A percentile compares a stretch with the other conserved stretches of the same genome.
phyloP scores from a whole-genome alignment of 2,113 vertebrate genomes.

The Lipophrys pholis region DNA sequence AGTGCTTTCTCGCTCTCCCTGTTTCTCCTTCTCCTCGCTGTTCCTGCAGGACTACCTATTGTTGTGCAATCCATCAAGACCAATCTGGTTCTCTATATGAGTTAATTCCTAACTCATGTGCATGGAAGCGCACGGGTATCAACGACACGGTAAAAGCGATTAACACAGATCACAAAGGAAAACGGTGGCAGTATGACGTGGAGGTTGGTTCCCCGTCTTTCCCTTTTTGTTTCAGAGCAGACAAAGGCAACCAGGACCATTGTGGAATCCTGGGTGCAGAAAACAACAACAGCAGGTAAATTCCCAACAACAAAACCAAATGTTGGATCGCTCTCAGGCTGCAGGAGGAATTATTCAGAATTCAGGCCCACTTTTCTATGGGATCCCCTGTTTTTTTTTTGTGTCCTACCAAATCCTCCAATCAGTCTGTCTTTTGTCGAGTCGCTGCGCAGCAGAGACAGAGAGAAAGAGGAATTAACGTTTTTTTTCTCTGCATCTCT shows the following conservation, averaged over 20 bases:
- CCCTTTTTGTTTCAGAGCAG: conserved; percentile 40
- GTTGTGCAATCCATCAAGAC: conserved; percentile 63
- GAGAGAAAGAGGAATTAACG: conserved; percentile 3
- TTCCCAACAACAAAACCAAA: conserved; percentile 28
- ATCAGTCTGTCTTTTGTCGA: conserved; percentile 22
- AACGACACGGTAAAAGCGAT: conserved; percentile 58
- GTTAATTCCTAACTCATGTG: conserved; percentile 32
- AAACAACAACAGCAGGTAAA: conserved; percentile 18
- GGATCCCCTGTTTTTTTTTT: conserved; percentile 9
- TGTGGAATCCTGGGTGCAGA: conserved; percentile 32
- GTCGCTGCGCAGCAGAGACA: neutral
- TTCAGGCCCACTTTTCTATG: conserved; percentile 4
- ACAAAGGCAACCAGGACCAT: conserved; percentile 35
- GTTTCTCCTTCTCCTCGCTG: neutral
- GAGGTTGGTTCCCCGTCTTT: conserved; percentile 2
- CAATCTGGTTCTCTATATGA: conserved; percentile 34
- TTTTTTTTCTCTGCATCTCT: neutral
- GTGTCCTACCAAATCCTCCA: conserved; percentile 3
- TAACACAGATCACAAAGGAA: conserved; percentile 52
- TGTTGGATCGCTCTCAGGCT: neutral
- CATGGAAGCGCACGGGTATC: conserved; percentile 35
- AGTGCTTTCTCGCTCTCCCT: conserved; percentile 30
- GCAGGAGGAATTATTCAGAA: conserved; percentile 19
- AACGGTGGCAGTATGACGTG: conserved; percentile 34
- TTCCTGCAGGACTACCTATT: conserved; percentile 23